Percentiles rank a stretch among this genome's conserved stretches.
Conservation (phyloP, 2,888 invertebrate genomes). For the Drosophila vallismaia region DNA sequence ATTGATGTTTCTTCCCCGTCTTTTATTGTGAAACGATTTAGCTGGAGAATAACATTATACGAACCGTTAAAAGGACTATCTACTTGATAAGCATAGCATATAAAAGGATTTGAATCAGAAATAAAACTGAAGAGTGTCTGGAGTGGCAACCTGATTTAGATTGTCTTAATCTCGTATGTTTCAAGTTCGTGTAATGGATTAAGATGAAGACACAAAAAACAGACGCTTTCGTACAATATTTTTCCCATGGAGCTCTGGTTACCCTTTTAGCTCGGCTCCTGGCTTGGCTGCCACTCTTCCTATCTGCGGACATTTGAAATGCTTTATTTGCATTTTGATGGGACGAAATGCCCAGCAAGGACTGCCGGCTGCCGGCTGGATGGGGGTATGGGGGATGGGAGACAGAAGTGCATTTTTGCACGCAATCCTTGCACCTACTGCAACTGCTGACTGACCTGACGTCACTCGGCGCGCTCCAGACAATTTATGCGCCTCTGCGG, state of each 20-base stretch:
- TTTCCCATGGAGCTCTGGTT: constrained; percentile 4
- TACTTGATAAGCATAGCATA: background rate
- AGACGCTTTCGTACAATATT: background rate
- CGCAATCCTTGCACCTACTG: constrained; percentile 71
- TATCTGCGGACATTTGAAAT: constrained; percentile 68
- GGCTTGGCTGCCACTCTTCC: constrained; percentile 9
- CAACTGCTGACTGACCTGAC: constrained; percentile 42
- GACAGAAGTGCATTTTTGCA: constrained; percentile 80
- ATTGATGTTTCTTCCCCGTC: constrained; percentile 57
- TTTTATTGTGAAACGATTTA: constrained; percentile 45
- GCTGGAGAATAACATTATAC: background rate
- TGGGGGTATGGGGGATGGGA: constrained; percentile 20
- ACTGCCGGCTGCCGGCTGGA: background rate
- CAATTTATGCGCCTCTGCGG: constrained; percentile 47
- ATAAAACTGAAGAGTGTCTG: background rate
- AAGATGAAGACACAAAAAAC: background rate
- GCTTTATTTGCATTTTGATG: constrained; percentile 79
- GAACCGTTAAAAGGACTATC: constrained; percentile 23
- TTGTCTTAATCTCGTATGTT: background rate
- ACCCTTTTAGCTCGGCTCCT: background rate
- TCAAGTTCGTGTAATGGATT: constrained; percentile 1
- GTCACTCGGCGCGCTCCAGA: constrained; percentile 46
- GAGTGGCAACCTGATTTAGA: background rate
- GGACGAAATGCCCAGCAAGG: constrained; percentile 69
- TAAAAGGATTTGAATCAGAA: background rate